Base-by-base conservation (phyloP, 2,113 vertebrate species). In the Rhinopomastus cyanomelas region DNA sequence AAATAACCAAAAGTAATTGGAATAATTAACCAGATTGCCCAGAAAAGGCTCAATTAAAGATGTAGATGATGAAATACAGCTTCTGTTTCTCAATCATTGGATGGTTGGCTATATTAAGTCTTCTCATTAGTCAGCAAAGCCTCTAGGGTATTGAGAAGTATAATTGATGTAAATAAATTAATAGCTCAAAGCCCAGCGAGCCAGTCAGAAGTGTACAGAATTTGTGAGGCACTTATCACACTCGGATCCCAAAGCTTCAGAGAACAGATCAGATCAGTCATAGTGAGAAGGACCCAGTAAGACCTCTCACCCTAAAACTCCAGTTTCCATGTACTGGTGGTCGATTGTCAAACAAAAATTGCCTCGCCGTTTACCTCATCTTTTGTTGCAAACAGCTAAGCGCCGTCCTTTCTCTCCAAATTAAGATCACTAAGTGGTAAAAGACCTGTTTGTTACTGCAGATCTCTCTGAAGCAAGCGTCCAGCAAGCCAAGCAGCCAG, bases 11-110 rank as follows among this genome's bases (percentile, higher is more conserved):
- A 82, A 85, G 68, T 95, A 94, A 96, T 36, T 82, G 75, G 90
- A 96, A 95, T 93, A 92, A 85, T 75, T 95, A 96, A 80, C 87
- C 49, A 65, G 89, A 85, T 88, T 89, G 88, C 91, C 88, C 81
- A 76, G 90, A 25, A 68, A 95, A 83, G 75, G 78, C 92, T 93
- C 81, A 88, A 77, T 80, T 78, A 95, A 87, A 93, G 92, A 87
- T 49, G 53, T 34, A 67, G 88, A 84, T 62, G 60, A 84, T 92
- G 61, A 96, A 91, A 90, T 60, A 89, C 3, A 78, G 69, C 68
- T 93, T 94, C 73, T 79, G 67, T 73, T 91, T 95, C 71, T 92
- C 76, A 82, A 44, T 94, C 92, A 69, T 80, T 48, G 82, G 64
- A 88, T 87, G 86, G 95, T 5, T 91, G 56, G 74, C 87, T 94